Percentiles rank a stretch among this genome's conserved stretches.
phyloP scores from a whole-genome alignment of 2,797 vertebrate genomes.

The Hipposideros larvatus region DNA sequence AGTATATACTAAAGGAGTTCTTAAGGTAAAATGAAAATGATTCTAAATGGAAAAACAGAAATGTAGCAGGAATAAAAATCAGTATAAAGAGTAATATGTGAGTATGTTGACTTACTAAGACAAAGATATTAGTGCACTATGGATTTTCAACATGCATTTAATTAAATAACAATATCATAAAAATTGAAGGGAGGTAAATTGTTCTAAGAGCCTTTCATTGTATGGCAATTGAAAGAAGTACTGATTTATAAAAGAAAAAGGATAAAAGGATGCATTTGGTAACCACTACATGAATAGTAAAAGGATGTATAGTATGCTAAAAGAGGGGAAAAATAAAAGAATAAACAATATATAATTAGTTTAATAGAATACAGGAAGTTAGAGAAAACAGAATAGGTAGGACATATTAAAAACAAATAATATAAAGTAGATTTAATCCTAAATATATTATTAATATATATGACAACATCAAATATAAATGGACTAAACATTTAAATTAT shows the following conservation, averaged over 20 bases:
- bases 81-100: background rate
- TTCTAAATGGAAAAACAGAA: background rate
- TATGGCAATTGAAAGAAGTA: background rate
- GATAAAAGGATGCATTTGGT: background rate
- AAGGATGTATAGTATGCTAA: background rate
- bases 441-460: background rate
- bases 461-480: background rate
- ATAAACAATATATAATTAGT: background rate
- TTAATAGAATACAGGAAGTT: background rate
- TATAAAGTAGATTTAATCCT: background rate
- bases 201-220: background rate
- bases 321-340: background rate
- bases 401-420: background rate
- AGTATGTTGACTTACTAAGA: background rate
- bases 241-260: conserved; percentile 5
- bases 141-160: background rate
- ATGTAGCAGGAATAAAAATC: background rate
- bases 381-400: background rate
- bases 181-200: background rate
- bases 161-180: background rate
- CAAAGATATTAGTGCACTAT: background rate
- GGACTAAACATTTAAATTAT: background rate
- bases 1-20: background rate
- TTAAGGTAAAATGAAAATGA: background rate
- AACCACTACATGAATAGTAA: background rate